phyloP scores from a whole-genome alignment of 2,113 vertebrate species.

The Phalacrocorax aristotelis region DNA sequence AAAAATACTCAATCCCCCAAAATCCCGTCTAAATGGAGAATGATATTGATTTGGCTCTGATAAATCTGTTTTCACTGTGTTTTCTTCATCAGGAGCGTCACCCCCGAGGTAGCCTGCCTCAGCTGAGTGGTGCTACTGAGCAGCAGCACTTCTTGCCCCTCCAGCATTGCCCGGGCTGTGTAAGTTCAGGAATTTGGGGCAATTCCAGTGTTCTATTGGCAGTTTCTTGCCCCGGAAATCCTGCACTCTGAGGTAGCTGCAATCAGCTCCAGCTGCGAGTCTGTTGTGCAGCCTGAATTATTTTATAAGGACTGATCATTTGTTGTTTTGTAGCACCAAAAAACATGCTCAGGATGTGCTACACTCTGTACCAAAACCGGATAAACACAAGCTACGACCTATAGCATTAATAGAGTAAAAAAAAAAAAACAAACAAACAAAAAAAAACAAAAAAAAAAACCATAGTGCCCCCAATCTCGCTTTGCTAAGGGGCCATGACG shows the following conservation, averaged over 20 bases:
- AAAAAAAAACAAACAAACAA: too few relatives aligned
- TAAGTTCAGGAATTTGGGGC: neutral
- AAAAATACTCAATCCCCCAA: neutral
- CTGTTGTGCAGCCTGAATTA: neutral
- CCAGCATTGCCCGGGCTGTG: neutral
- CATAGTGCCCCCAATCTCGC: neutral
- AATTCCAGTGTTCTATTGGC: neutral
- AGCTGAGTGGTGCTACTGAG: too few relatives aligned
- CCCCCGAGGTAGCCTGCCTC: neutral
- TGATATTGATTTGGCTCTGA: neutral
- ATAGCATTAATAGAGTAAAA: neutral
- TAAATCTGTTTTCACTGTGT: neutral
- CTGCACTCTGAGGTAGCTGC: rapidly evolving
- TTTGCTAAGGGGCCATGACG: neutral
- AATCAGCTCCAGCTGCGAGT: neutral
- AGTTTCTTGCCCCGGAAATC: neutral
- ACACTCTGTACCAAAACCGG: neutral
- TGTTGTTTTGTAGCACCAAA: neutral
- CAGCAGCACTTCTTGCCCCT: neutral
- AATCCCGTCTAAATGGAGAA: neutral
- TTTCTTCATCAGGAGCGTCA: neutral
- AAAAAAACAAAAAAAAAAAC: neutral
- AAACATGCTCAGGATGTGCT: neutral
- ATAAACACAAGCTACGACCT: neutral
- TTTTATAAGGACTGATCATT: neutral